These are phyloP conservation scores for Smutsia temminckii DNA, from an alignment of 2,797 vertebrate genomes.

Conservation along the genomic window DNA sequence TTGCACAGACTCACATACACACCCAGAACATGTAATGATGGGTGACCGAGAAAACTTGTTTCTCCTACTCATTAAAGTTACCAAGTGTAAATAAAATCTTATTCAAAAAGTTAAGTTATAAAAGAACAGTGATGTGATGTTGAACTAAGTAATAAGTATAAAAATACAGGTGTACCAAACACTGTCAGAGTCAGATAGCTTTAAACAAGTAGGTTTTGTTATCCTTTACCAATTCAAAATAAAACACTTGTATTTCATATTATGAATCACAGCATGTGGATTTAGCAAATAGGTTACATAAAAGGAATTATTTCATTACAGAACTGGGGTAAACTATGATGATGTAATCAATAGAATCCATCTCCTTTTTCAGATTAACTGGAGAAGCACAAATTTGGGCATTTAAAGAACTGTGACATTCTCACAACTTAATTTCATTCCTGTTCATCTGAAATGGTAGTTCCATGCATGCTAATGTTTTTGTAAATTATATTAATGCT, in stretches of 20 bases:
- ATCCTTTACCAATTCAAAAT: not conserved
- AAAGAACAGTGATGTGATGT: not conserved
- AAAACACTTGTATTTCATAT: not conserved
- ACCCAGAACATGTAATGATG: not conserved
- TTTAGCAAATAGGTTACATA: not conserved
- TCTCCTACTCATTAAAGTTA: not conserved
- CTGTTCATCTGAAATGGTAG: not conserved
- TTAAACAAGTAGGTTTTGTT: not conserved
- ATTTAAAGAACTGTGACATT: not conserved
- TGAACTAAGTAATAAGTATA: not conserved
- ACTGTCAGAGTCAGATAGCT: not conserved
- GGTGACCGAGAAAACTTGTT: not conserved
- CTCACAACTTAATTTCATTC: not conserved
- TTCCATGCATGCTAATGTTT: not conserved
- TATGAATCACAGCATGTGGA: not conserved
- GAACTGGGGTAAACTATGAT: not conserved
- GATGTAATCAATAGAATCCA: not conserved
- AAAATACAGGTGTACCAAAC: not conserved
- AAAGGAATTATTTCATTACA: not conserved
- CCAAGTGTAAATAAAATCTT: not conserved
- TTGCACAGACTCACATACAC: not conserved
- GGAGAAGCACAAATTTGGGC: not conserved
- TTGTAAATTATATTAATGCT: not conserved
- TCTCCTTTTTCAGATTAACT: not conserved
- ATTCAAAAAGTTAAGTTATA: constrained; percentile 1